phyloP scores from a whole-genome alignment of 2,113 vertebrate genomes.

The Nothocercus julius region DNA sequence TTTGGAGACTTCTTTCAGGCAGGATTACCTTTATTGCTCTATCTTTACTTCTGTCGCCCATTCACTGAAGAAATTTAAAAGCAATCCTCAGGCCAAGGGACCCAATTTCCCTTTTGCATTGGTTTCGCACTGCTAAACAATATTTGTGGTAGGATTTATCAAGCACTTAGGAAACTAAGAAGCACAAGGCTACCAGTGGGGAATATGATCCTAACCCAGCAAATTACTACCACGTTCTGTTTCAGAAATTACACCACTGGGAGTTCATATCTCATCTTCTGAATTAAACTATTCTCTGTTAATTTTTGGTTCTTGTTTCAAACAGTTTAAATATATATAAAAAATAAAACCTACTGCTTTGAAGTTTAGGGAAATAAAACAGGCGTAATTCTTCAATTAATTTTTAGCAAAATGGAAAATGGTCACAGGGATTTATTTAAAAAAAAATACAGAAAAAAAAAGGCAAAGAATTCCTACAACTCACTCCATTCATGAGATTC shows the following conservation, averaged over 20 bases:
- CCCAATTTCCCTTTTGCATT: neutral
- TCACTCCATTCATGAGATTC: neutral
- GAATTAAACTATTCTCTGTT: neutral
- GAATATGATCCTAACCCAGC: neutral
- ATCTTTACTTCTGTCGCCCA: slow-evolving; percentile 30
- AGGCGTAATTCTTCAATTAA: neutral
- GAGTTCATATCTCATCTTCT: neutral
- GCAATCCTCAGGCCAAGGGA: neutral
- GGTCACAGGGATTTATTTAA: neutral
- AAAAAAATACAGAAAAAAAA: neutral
- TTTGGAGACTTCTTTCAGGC: slow-evolving; percentile 50
- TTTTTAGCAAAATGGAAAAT: neutral
- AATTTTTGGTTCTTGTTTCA: neutral
- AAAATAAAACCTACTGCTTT: neutral
- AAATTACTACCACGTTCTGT: neutral
- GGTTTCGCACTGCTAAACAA: neutral
- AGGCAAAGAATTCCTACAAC: neutral
- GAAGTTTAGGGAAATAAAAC: neutral
- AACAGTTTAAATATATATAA: neutral
- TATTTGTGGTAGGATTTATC: neutral
- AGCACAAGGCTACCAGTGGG: neutral
- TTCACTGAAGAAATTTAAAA: slow-evolving; percentile 8
- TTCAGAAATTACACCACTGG: neutral
- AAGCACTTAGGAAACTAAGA: neutral
- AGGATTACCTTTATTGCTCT: slow-evolving; percentile 47